Base-by-base conservation (phyloP, 2,888 invertebrate species). In the Drosophila glabriapex region DNA sequence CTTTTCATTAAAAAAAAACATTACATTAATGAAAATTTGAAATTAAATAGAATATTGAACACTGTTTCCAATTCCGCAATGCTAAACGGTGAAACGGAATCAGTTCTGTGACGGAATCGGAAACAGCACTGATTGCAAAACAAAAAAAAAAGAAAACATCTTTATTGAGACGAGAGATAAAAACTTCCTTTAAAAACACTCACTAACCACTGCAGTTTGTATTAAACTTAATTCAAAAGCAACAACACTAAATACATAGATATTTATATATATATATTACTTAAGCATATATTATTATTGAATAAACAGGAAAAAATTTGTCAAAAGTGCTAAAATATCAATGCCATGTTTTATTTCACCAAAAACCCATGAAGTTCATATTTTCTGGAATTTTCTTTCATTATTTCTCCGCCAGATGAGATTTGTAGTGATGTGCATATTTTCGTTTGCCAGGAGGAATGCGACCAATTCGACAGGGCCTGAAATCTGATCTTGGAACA, bases 291-390 rank as follows among this genome's bases (percentile, higher is more conserved):
- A 78, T 50, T 56, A 78, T 61, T 60, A 73, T 52, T 63, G 35
- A 77, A 67, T 56, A 60, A 66, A 68, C 61, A 53, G 56, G 56
- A 79, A 61, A 79, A 46, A 68, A 69, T 80, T 82, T 86, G 87
- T 86, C 82, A 71, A 76, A 86, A 81, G 84, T 86, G 87, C 82
- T 83, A 82, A 82, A 83, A 73, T 62, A 64, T 55, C 39, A 46
- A 14, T 6, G 52, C 9, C 19, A 7, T 29, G 60, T 60, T 73
- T 65, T 61, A 60, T 49, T 73, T 19, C 16, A 35, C 12, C 29
- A 14, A 31, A 31, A 2, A 6, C 4, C 4, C 7, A 14, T 6
- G 7, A 22, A 46, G 14, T 46, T 22, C 9, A 46, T 16, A 25
- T 25, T 16, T 46, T 4, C 35, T 35, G 16, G 35, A 16, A 16